These are phyloP conservation scores for Dryobota labecula DNA, from an alignment of 2,888 invertebrate species.

Conservation along the genomic window DNA sequence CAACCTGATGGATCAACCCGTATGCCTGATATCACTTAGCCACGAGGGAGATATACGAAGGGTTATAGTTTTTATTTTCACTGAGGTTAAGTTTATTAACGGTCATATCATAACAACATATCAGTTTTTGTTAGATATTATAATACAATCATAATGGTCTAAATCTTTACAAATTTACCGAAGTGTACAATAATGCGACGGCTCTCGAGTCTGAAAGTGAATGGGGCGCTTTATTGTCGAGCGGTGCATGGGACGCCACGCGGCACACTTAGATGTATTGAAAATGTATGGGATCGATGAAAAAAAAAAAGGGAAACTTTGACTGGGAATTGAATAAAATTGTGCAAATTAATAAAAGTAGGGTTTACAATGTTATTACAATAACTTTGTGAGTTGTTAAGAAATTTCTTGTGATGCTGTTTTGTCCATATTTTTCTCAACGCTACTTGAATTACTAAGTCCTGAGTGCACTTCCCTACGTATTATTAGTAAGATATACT, in stretches of 20 bases:
- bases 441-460: too few relatives aligned
- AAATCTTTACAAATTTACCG: constrained; percentile 43
- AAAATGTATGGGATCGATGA: constrained; percentile 27
- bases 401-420: too few relatives aligned
- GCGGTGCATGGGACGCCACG: constrained; percentile 71
- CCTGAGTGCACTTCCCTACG: not conserved
- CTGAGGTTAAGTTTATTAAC: not conserved
- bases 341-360: constrained; percentile 15
- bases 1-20: too few relatives aligned
- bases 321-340: constrained; percentile 1
- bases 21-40: too few relatives aligned
- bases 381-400: not conserved
- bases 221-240: constrained; percentile 55
- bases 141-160: not conserved
- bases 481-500: too few relatives aligned
- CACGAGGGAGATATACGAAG: too few relatives aligned
- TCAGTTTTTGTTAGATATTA: not conserved
- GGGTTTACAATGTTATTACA: not conserved
- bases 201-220: constrained; percentile 47
- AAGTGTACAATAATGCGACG: constrained; percentile 29
- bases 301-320: constrained; percentile 16
- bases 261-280: constrained; percentile 56
- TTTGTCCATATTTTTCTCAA: too few relatives aligned
- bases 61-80: too few relatives aligned
- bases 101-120: not conserved